These are phyloP conservation scores for Stomatorhinus walkeri DNA, from an alignment of 2,797 vertebrate species.

Conservation along the genomic window DNA sequence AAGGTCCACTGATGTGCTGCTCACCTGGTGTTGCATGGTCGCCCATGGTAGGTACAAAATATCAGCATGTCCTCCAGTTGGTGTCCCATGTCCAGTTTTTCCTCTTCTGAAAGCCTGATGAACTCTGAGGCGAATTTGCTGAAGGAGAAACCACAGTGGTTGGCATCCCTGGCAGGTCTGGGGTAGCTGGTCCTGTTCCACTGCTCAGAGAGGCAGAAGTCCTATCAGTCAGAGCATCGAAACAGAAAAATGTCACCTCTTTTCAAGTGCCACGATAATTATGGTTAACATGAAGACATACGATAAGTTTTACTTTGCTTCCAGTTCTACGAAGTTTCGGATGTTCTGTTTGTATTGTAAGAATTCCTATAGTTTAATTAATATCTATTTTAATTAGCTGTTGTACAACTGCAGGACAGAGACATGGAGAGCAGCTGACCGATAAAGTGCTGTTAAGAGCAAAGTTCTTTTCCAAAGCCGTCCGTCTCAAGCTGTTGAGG, in stretches of 20 bases:
- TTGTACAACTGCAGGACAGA: neutral
- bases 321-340: neutral
- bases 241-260: neutral
- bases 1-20: neutral
- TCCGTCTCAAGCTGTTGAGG: conserved; percentile 33
- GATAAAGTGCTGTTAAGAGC: conserved; percentile 15
- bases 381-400: neutral
- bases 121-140: conserved; percentile 36
- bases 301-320: neutral
- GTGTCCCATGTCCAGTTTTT: conserved; percentile 38
- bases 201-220: conserved; percentile 25
- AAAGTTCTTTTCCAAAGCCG: conserved; percentile 25
- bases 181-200: conserved; percentile 17
- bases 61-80: conserved; percentile 39
- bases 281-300: neutral
- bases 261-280: neutral
- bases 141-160: conserved; percentile 28
- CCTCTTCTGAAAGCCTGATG: conserved; percentile 32
- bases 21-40: conserved; percentile 36
- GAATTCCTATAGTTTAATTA: neutral
- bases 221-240: conserved; percentile 21
- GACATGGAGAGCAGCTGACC: neutral
- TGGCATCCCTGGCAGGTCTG: conserved; percentile 10
- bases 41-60: conserved; percentile 39
- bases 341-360: neutral